Evolutionary conservation across 2,113 vertebrate species (phyloP).

Genomic region (Hyperopisus bebe): DNA sequence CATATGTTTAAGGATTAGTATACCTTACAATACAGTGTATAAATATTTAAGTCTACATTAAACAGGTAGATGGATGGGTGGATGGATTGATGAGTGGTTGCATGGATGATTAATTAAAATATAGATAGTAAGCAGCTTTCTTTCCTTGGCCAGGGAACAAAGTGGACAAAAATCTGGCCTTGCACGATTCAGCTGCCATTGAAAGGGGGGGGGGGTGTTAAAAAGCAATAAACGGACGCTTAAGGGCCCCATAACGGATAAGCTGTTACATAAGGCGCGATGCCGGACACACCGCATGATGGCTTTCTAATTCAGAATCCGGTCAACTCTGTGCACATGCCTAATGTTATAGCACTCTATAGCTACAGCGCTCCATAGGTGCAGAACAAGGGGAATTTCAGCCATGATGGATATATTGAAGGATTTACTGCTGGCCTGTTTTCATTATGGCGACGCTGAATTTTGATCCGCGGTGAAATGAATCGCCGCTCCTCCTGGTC

Average conservation of each 20-base stretch:
- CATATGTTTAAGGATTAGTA: background rate
- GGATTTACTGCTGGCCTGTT: conserved; percentile 22
- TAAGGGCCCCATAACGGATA: background rate
- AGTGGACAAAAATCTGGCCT: background rate
- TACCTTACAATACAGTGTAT: background rate
- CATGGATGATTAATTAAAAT: background rate
- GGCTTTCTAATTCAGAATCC: background rate
- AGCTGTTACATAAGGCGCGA: background rate
- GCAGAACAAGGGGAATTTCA: background rate
- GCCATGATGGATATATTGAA: conserved; percentile 1
- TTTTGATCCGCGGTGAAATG: conserved; percentile 15
- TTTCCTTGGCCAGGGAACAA: background rate
- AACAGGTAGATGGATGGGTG: background rate
- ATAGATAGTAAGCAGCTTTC: background rate
- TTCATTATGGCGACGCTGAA: background rate
- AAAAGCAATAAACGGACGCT: background rate
- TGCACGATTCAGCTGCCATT: background rate
- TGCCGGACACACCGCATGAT: background rate
- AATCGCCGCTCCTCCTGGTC: background rate
- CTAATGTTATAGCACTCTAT: background rate
- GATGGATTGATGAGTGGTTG: background rate
- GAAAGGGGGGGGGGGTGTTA: background rate
- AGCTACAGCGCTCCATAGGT: background rate
- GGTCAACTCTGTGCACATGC: background rate
- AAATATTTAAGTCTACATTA: background rate